Percentiles rank a stretch among this genome's conserved stretches.
Conservation (phyloP, 2,797 vertebrate species). For the Otus scops region DNA sequence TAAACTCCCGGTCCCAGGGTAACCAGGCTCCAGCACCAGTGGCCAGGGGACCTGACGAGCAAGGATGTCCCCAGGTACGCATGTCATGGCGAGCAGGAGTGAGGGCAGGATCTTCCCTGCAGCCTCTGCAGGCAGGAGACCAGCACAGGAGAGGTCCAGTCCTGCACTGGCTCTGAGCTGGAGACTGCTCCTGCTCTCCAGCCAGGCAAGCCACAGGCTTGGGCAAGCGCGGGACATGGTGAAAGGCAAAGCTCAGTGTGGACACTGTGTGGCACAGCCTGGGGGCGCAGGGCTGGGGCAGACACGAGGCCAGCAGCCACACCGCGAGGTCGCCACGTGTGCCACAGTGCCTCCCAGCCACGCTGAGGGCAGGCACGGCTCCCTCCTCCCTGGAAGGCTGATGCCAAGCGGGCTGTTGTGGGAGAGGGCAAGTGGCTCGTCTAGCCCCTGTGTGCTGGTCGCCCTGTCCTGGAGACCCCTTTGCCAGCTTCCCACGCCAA, state of each 20-base stretch:
- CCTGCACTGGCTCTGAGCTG: neutral
- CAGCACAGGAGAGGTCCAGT: neutral
- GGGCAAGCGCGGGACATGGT: neutral
- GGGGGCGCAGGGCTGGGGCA: neutral
- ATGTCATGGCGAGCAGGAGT: neutral
- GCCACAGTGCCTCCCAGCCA: neutral
- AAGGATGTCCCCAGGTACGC: neutral
- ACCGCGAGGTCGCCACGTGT: accelerated
- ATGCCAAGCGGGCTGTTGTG: neutral
- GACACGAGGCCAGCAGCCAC: neutral
- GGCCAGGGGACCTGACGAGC: neutral
- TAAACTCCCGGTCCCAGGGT: neutral
- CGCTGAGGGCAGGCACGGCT: neutral
- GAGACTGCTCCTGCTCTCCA: neutral
- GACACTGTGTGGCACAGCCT: neutral
- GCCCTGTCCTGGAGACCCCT: neutral
- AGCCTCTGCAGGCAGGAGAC: neutral
- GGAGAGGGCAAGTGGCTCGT: neutral
- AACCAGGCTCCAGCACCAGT: neutral
- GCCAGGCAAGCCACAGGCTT: neutral
- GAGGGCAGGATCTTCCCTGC: neutral
- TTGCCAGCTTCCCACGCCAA: neutral
- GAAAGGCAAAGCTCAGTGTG: neutral
- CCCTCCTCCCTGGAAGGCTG: neutral
- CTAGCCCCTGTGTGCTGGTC: neutral